These are phyloP conservation scores for Ceratotherium simum DNA, from an alignment of 2,113 vertebrate species.

Conservation along the genomic window DNA sequence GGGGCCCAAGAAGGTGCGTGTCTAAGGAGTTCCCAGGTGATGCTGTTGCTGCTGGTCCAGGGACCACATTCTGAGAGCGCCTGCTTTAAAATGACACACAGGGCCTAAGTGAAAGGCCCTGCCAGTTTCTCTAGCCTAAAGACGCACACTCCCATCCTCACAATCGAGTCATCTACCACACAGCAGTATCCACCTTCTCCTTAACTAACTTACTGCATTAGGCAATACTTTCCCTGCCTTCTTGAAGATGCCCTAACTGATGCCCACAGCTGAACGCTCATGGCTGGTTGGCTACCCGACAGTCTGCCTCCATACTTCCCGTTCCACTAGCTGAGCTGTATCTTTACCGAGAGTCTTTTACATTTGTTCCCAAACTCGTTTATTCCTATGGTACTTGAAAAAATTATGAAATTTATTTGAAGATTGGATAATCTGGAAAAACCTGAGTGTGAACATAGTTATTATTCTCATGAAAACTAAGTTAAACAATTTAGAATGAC, in stretches of 20 bases:
- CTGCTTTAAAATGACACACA: neutral
- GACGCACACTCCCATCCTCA: too few species aligned
- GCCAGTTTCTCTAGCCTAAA: neutral
- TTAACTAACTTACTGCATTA: neutral
- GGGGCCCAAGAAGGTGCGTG: neutral
- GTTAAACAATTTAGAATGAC: conserved; percentile 15
- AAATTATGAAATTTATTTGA: neutral
- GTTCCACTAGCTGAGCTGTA: neutral
- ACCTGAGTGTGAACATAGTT: neutral
- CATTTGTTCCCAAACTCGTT: neutral
- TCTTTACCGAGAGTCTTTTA: neutral
- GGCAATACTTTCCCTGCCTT: neutral
- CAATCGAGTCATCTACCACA: neutral
- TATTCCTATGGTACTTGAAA: neutral
- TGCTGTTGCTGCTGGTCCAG: neutral
- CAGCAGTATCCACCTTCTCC: neutral
- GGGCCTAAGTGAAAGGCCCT: neutral
- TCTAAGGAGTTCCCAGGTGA: neutral
- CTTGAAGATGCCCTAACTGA: neutral
- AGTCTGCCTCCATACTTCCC: neutral
- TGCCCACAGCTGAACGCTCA: neutral
- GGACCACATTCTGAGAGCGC: neutral
- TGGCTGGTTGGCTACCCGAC: neutral
- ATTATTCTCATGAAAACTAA: neutral
- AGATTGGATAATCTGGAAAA: neutral